Conservation (phyloP, 2,797 vertebrate genomes). For the Mycteria americana region DNA sequence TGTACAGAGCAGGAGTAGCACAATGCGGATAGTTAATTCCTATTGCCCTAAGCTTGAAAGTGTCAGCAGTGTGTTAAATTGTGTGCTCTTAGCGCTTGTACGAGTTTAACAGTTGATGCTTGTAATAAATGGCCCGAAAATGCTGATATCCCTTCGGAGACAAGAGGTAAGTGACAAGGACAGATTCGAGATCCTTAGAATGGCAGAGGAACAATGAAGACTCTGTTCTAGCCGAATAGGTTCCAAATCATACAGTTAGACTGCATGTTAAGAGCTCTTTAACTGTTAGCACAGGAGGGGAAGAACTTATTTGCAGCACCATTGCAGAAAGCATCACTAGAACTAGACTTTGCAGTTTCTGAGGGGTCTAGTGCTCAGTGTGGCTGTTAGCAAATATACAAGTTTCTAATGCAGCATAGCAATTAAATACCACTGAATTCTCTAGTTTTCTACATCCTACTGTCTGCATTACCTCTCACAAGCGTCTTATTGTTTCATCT, state of each 20-base stretch:
- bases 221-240: conserved; percentile 7
- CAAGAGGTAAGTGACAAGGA: conserved; percentile 32
- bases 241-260: conserved; percentile 8
- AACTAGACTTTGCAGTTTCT: background rate
- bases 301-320: background rate
- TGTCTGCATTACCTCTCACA: background rate
- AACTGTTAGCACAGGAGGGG: background rate
- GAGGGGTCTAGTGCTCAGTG: background rate
- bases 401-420: background rate
- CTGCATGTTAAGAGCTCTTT: background rate
- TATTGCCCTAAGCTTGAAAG: background rate
- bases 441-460: background rate
- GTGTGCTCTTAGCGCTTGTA: background rate
- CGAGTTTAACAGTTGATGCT: background rate
- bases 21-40: background rate
- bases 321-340: background rate
- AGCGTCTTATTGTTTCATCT: background rate
- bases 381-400: background rate
- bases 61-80: background rate
- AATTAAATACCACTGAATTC: background rate
- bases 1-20: background rate
- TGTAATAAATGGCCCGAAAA: conserved; percentile 54
- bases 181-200: conserved; percentile 24
- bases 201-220: conserved; percentile 72
- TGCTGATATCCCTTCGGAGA: conserved; percentile 16